Base-by-base conservation (phyloP, 2,888 invertebrate genomes). In the Apodemia mormo region DNA sequence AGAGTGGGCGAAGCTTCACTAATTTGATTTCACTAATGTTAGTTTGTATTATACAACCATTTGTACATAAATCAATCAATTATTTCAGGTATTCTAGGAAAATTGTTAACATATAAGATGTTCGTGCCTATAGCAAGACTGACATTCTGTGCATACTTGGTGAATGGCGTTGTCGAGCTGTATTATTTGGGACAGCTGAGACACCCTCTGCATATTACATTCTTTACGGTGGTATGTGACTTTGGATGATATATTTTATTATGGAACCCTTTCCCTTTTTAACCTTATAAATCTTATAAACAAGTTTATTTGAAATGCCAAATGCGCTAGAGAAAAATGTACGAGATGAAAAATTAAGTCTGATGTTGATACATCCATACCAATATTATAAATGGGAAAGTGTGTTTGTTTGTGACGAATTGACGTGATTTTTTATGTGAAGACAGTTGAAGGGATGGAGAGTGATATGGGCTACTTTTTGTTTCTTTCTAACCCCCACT, bases 61-160 rank as follows among this genome's bases (percentile, higher is more conserved):
- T 45, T 45, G 40, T 30, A 37, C 45, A n/a, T 14, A 43, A 30
- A 29, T 58, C 29, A 58, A 30, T 58, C 10, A 45, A 33, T 73
- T 43, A 64, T 89, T 89, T 40, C 82, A 95, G 95, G 94, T 66
- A 80, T 94, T 7, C 77, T 95, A 1, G 93, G 92, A 43, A 94
- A 88, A 76, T 85, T 96, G 72, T 81, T 96, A 65, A 93, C 92
- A 0, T 95, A 95, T 95, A 94, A 94, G 79, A 88, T 94, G 66
- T 94, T 96, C 76, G 94, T 94, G 43, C 96, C 96, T 0, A 87
- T 96, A 29, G 95, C 96, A 74, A 93, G 96, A 76, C 85, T 96
- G 70, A 96, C 96, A 0, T 96, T 96, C 81, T 95, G 96, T 76
- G 96, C 96, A 1, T 96, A 96, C 82, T 90, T 96, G 68, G 94